These are phyloP conservation scores for Sclerodermus sp. DNA, from an alignment of 2,888 invertebrate species.

Conservation along the genomic window DNA sequence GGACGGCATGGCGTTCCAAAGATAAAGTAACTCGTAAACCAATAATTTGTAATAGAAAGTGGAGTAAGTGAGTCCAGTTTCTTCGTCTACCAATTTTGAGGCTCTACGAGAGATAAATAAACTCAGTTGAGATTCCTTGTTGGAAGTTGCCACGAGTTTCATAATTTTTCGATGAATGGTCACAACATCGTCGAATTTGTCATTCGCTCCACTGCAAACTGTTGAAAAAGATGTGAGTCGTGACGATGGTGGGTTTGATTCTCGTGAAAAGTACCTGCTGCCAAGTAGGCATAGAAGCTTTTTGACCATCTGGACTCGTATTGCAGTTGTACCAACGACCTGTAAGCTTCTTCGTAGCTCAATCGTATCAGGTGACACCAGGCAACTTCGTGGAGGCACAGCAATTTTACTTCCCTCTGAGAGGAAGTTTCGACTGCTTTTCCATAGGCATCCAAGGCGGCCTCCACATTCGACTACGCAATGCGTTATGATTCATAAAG, in stretches of 20 bases:
- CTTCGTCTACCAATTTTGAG: conserved; percentile 39
- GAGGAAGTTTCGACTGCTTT: conserved; percentile 63
- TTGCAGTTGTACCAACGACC: conserved; percentile 62
- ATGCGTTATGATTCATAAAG: neutral
- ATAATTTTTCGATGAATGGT: conserved; percentile 53
- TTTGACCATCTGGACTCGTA: conserved; percentile 68
- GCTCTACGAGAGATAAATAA: conserved; percentile 48
- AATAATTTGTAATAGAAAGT: conserved; percentile 62
- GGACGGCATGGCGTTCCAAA: conserved; percentile 70
- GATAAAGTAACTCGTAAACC: conserved; percentile 67
- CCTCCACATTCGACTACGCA: conserved; percentile 63
- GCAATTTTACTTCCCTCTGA: conserved; percentile 67
- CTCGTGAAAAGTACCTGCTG: conserved; percentile 48
- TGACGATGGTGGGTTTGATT: neutral
- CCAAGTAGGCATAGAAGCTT: conserved; percentile 68
- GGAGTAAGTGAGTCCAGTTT: conserved; percentile 33
- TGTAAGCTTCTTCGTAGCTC: conserved; percentile 62
- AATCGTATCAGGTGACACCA: conserved; percentile 69
- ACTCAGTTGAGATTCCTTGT: conserved; percentile 48
- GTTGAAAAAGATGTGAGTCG: conserved; percentile 13
- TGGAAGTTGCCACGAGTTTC: conserved; percentile 40
- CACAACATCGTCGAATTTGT: conserved; percentile 52
- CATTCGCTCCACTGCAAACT: conserved; percentile 61
- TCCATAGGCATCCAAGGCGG: conserved; percentile 64
- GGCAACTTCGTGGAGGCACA: conserved; percentile 67